Conservation (phyloP, 2,113 vertebrate species). For the Clarias magur region DNA sequence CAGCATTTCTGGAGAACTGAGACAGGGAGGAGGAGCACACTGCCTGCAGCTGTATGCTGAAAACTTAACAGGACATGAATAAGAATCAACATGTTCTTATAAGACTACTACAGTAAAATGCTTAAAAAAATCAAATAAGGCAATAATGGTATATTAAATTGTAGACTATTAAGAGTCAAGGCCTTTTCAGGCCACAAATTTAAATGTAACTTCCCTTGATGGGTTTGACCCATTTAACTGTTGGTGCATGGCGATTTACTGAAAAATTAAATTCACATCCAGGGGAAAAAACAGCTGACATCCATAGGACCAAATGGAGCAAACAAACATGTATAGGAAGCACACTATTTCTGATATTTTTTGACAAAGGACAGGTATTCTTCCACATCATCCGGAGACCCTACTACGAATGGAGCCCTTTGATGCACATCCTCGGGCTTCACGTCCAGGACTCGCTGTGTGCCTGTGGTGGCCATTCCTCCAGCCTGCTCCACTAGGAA, state of each 20-base stretch:
- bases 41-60: not conserved
- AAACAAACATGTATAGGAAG: not conserved
- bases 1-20: not conserved
- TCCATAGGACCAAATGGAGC: no score
- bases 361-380: constrained; percentile 88
- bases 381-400: constrained; percentile 88
- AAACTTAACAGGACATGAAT: not conserved
- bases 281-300: not conserved
- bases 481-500: constrained; percentile 95
- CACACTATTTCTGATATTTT: constrained; percentile 74
- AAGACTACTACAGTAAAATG: not conserved
- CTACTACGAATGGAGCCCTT: constrained; percentile 86
- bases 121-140: not conserved
- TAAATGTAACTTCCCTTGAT: not conserved
- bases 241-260: not conserved
- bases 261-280: not conserved
- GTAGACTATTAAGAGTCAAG: not conserved
- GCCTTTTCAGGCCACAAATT: not conserved
- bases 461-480: constrained; percentile 88
- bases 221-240: not conserved
- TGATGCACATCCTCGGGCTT: constrained; percentile 88
- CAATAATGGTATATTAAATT: not conserved
- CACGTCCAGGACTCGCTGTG: constrained; percentile 83
- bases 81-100: not conserved
- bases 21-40: not conserved